Base-by-base conservation (phyloP, 2,113 vertebrate genomes). In the Jaculus jaculus region DNA sequence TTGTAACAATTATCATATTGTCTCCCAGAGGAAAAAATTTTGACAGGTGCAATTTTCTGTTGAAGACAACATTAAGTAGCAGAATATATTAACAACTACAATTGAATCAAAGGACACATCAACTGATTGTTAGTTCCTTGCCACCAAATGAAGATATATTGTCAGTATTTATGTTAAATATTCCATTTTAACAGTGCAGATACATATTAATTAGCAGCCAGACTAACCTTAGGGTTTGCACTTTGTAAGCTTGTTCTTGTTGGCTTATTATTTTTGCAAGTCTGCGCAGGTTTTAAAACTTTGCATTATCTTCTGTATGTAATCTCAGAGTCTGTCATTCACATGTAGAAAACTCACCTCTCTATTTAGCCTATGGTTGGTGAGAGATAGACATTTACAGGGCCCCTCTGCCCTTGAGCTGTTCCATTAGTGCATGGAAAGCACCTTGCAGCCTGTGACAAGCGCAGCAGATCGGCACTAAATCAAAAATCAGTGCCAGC, bases 401-500 rank as follows among this genome's bases (percentile, higher is more conserved):
- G 98, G 97, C 96, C 98, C 97, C 97, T 98, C 99, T 99, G 99
- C 99, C 99, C 99, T 99, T 99, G 99, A 99, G 99, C 99, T 99
- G 99, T 99, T 99, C 99, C 99, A 99, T 99, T 99, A 99, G 99
- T 98, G 98, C 99, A 99, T 99, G 99, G 99, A 99, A 99, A 99
- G 99, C 99, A 99, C 99, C 99, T 99, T 99, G 98, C 98, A 99
- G 99, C 98, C 98, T 98, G 99, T 99, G 99, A 99, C 99, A 99
- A 99, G 99, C 99, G 99, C 99, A 98, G 99, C 99, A 99, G 99
- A 99, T 99, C 99, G 98, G 99, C 99, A 99, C 99, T 99, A 99
- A 99, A 99, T 99, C 99, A 99, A 99, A 99, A 99, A 99, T 99
- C 99, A 99, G 99, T 99, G 99, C 99, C 99, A 99, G 99, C 98